A percentile compares a stretch with the other conserved stretches of the same genome.
Evolutionary conservation across 2,113 vertebrate species (phyloP).

Genomic region (Suncus etruscus): DNA sequence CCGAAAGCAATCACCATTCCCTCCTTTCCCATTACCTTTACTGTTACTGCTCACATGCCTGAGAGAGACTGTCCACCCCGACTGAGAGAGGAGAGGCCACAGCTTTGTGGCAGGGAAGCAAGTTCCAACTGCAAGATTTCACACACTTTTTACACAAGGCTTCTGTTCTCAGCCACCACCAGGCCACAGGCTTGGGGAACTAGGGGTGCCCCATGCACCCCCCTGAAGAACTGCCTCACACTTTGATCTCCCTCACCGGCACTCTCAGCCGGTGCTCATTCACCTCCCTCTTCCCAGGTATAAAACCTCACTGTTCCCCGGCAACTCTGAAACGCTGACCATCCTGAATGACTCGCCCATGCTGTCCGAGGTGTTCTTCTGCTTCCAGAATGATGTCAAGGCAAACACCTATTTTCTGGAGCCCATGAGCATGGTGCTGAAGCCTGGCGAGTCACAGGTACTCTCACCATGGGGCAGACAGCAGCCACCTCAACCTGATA

Average conservation of each 20-base stretch:
- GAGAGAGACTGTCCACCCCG: not conserved
- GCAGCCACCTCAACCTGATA: no score
- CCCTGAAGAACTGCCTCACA: not conserved
- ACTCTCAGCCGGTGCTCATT: not conserved
- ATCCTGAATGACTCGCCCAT: conserved; percentile 91
- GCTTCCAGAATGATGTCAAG: conserved; percentile 89
- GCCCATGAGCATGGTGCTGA: conserved; percentile 90
- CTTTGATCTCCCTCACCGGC: not conserved
- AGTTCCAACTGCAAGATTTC: not conserved
- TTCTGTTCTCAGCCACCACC: no score
- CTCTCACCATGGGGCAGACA: no score
- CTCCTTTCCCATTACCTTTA: no score
- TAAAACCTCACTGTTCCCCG: conserved; percentile 88
- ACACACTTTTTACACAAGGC: not conserved
- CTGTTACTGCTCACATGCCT: not conserved
- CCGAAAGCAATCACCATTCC: no score
- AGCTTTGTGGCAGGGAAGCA: not conserved
- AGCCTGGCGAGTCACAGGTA: conserved; percentile 92
- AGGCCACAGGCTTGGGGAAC: fast-evolving
- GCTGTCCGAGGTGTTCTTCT: conserved; percentile 88
- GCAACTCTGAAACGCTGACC: conserved; percentile 90
- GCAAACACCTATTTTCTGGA: conserved; percentile 92
- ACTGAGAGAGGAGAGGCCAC: conserved; percentile 1
- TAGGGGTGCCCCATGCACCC: not conserved
- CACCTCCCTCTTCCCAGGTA: conserved; percentile 86